A percentile compares a stretch with the other conserved stretches of the same genome.
Conservation (phyloP, 2,888 invertebrate species). For the Limulus polyphemus region DNA sequence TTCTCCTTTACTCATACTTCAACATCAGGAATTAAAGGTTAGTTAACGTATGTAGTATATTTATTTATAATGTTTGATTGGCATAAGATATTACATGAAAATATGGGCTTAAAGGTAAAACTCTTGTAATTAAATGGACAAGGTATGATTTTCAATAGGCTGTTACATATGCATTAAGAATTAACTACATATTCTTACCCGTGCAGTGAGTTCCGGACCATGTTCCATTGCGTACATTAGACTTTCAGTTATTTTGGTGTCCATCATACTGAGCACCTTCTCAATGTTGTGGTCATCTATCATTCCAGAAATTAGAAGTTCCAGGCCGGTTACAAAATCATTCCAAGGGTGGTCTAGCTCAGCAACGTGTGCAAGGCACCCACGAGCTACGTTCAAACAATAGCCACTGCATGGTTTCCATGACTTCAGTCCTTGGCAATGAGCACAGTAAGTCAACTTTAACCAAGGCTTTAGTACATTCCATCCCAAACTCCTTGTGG, state of each 20-base stretch:
- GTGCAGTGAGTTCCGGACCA: slow-evolving; percentile 61
- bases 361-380: slow-evolving; percentile 59
- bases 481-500: slow-evolving; percentile 39
- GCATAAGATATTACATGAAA: no score
- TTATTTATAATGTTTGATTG: no score
- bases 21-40: no score
- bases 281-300: slow-evolving; percentile 52
- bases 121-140: no score
- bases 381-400: slow-evolving; percentile 78
- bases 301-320: slow-evolving; percentile 46
- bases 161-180: no score
- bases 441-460: slow-evolving; percentile 43
- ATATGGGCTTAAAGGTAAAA: no score
- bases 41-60: no score
- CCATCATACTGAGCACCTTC: slow-evolving; percentile 61
- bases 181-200: slow-evolving; percentile 47
- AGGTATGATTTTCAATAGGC: no score
- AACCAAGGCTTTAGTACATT: slow-evolving; percentile 60
- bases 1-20: no score
- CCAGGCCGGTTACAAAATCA: slow-evolving; percentile 68
- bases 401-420: slow-evolving; percentile 67
- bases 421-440: slow-evolving; percentile 56
- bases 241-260: slow-evolving; percentile 71
- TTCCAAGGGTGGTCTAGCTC: slow-evolving; percentile 75
- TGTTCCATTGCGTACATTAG: slow-evolving; percentile 84